Base-by-base conservation (phyloP, 1,140 invertebrate species). In the Macrosteles quadrilineatus region DNA sequence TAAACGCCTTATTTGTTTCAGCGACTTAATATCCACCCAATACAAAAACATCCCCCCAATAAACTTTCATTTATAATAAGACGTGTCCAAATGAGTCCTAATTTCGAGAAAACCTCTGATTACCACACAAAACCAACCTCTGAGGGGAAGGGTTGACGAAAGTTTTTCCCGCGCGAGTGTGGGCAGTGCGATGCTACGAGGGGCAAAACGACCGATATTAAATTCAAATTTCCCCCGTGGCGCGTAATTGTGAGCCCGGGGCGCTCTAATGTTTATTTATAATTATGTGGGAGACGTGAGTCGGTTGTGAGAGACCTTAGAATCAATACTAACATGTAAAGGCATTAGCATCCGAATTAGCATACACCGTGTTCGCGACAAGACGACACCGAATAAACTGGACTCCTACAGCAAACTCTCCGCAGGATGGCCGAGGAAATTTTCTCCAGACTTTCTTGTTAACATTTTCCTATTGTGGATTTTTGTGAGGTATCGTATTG, bases 241-340 rank as follows among this genome's bases (percentile, higher is more conserved):
- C 21, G 55, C 21, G 55, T 29, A 59, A 59, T 59, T 59, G 55
- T 59, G 55, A 59, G 55, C 55, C 47, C 23, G 23, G 55, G 27
- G 55, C 55, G 55, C 55, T 29, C 55, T 59, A 59, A 59, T 59
- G 55, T 59, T 59, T 59, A 59, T 59, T 59, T 59, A 59, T 59
- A 59, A 59, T 59, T 59, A 59, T 59, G 55, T 59, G 55, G 55
- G 21, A 14, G 55, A 59, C 55, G 55, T 59, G 55, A 59, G 55
- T 27, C 11, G 55, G 21, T 59, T 59, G 4, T 12, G 55, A 59
- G 55, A 25, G 55, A 59, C 55, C 55, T 59, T 59, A 59, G 55
- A 59, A 59, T 59, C 55, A 59, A 59, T 59, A 59, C 55, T 59
- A 59, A 59, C 55, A 59, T 59, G 55, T 59, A 59, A 59, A 59